phyloP scores from a whole-genome alignment of 1,140 invertebrate species.

The Drosophila bifasciata region DNA sequence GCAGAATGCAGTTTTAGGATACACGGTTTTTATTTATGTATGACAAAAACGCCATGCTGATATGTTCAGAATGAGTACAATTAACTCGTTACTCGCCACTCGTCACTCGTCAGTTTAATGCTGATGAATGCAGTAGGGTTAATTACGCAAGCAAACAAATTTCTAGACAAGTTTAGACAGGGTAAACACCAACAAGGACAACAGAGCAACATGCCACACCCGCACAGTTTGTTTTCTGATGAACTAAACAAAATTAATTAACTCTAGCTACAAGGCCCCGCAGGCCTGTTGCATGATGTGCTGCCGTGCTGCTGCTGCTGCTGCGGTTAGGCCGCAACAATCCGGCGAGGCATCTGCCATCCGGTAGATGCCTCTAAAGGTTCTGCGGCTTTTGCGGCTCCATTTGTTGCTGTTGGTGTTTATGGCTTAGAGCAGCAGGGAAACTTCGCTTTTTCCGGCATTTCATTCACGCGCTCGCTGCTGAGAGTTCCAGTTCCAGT shows the following conservation, averaged over 20 bases:
- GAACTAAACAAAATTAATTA: conserved; percentile 56
- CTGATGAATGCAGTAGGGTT: conserved; percentile 1
- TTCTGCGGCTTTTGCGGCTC: conserved; percentile 9
- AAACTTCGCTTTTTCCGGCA: neutral
- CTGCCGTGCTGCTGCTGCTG: no score
- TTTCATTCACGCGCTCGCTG: neutral
- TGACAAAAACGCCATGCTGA: no score
- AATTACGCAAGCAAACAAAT: conserved; percentile 30
- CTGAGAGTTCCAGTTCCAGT: neutral
- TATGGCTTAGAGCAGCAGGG: conserved; percentile 2
- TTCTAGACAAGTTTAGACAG: neutral
- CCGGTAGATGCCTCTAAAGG: neutral
- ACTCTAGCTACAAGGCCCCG: conserved; percentile 18
- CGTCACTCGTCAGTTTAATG: no score
- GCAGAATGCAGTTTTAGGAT: no score
- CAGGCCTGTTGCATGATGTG: neutral
- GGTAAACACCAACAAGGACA: neutral
- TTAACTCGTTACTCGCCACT: no score
- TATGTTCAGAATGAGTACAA: neutral
- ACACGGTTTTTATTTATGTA: no score
- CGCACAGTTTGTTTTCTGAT: conserved; percentile 17
- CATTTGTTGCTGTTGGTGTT: conserved; percentile 1
- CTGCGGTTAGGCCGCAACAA: conserved; percentile 74
- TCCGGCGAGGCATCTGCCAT: conserved; percentile 21
- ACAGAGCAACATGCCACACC: conserved; percentile 19